Base-by-base conservation (phyloP, 2,888 invertebrate species). In the Molanna angustata region DNA sequence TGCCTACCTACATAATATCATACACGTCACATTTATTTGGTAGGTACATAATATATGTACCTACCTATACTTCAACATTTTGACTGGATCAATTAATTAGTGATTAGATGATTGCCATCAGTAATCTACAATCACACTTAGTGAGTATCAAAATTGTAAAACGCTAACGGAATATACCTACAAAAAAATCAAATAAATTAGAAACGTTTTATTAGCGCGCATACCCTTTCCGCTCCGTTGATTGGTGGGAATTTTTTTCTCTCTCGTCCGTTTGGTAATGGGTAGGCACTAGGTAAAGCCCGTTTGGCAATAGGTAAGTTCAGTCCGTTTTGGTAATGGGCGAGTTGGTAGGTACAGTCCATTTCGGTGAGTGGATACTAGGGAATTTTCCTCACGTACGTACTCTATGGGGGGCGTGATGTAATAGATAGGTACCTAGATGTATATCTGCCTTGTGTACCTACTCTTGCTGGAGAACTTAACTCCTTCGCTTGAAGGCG, bases 201-300 rank as follows among this genome's bases (percentile, higher is more conserved):
- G 35, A 55, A 42, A 47, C 47, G 50, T 51, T 54, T 55, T 54
- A 54, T 55, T 51, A 48, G 55, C 32, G 55, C n/a, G n/a, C n/a
- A n/a, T 31, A 17, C 22, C 43, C 43, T 33, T 48, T 22, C 31
- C 19, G 16, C 35, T 2, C 27, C 48, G 47, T 47, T 47, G 47
- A 47, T 47, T 47, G 47, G 47, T 47, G 47, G 47, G 35, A 13
- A 37, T 33, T 45, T 46, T 47, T 47, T 47, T 27, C 11, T 27
- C 27, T 27, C 27, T 27, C 27, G 27, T 27, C 11, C 27, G 4
- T 11, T 27, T 27, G n/a, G n/a, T n/a, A 7, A 7, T 27, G 6
- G 27, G 27, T 27, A n/a, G n/a, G n/a, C n/a, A n/a, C n/a, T n/a
- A n/a, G n/a, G n/a, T n/a, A n/a, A n/a, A n/a, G n/a, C n/a, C n/a